phyloP scores from a whole-genome alignment of 2,113 vertebrate genomes.

The Monarcha castaneiventris region DNA sequence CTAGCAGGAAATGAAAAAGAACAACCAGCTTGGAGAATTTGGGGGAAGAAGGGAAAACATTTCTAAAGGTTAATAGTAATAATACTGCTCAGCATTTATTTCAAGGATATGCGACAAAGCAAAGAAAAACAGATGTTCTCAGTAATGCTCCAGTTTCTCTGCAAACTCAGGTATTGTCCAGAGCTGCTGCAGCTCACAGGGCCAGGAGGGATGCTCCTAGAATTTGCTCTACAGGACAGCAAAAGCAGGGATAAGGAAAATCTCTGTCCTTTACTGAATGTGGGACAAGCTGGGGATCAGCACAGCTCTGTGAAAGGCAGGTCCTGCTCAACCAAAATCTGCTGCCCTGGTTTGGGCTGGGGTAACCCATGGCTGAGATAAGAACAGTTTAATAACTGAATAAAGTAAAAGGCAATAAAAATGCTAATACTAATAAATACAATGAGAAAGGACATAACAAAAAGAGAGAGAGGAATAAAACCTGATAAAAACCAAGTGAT shows the following conservation, averaged over 20 bases:
- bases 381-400: not conserved
- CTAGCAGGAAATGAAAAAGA: constrained; percentile 67
- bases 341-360: not conserved
- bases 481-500: not conserved
- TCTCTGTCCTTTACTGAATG: not conserved
- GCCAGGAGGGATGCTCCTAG: not conserved
- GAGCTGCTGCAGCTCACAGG: not conserved
- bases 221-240: not conserved
- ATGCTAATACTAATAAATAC: not conserved
- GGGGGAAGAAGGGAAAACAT: constrained; percentile 41
- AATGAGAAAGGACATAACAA: not conserved
- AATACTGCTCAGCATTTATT: constrained; percentile 47
- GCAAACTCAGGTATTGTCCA: constrained; percentile 14
- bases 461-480: not conserved
- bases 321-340: not conserved
- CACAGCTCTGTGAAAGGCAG: not conserved
- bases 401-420: not conserved
- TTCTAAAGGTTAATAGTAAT: constrained; percentile 51
- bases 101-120: constrained; percentile 25
- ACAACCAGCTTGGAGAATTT: constrained; percentile 48
- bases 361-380: not conserved
- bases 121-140: constrained; percentile 28
- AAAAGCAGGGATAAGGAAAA: not conserved
- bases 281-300: not conserved
- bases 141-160: not conserved